These are phyloP conservation scores for Malurus melanocephalus DNA, from an alignment of 2,113 vertebrate species.

Conservation along the genomic window DNA sequence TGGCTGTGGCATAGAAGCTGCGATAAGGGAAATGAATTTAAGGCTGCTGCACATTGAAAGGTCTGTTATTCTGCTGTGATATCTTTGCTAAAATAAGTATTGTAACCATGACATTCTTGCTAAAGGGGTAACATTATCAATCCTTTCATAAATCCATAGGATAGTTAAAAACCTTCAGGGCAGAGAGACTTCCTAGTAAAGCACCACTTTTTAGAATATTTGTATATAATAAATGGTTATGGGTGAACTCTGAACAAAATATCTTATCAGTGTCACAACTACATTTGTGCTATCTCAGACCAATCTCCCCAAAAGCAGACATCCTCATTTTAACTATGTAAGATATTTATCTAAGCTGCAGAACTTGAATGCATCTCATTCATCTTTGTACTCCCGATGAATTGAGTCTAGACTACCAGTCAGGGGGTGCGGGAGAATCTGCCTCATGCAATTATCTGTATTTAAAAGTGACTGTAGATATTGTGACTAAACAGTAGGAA, in stretches of 20 bases:
- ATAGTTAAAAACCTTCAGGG: background rate
- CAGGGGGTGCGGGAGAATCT: background rate
- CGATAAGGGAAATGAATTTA: background rate
- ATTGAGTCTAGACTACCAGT: constrained; percentile 27
- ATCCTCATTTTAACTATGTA: background rate
- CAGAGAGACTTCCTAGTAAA: background rate
- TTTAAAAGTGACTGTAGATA: constrained; percentile 12
- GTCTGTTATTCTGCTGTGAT: background rate
- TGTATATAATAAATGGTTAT: background rate
- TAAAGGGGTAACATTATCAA: background rate
- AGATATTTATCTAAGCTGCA: background rate
- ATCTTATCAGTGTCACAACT: background rate
- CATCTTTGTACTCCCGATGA: constrained; percentile 7
- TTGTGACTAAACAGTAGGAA: background rate
- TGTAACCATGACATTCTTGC: background rate
- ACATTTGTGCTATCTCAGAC: background rate
- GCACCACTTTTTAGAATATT: background rate
- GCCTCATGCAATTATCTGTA: background rate
- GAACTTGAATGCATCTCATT: background rate
- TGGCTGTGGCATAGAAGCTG: background rate
- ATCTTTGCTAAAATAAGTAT: background rate
- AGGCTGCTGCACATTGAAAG: background rate
- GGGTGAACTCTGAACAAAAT: background rate
- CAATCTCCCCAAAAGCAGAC: background rate
- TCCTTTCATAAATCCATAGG: background rate